Base-by-base conservation (phyloP, 2,797 vertebrate genomes). In the Sarcophilus harrisii region DNA sequence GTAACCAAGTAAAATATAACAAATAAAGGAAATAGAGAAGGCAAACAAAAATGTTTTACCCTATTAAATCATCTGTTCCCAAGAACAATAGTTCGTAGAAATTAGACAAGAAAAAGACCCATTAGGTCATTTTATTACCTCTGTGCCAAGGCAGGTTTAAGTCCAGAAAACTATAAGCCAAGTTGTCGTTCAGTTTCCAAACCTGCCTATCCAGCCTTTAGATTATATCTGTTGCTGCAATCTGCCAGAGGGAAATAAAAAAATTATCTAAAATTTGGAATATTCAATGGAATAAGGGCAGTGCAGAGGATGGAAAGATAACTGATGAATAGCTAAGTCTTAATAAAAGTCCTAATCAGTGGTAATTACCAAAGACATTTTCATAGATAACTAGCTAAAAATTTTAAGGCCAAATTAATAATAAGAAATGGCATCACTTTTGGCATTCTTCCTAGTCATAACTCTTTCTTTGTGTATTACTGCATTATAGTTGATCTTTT, bases 41-140 rank as follows among this genome's bases (percentile, higher is more conserved):
- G 92, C 93, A 98, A 97, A 97, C 55, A 94, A 92, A 96, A 96
- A 95, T 93, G 92, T 96, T 92, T 95, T 95, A 95, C 97, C 81
- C 81, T 94, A 58, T 93, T 97, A 95, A 97, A 95, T 97, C 97
- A 97, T 91, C 62, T 94, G 90, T 97, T 98, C 97, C 97, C 96
- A 91, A 97, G 98, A 97, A 96, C 96, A 98, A 97, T 94, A 94
- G 96, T 97, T 97, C 97, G 97, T 93, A 97, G 96, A 98, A 97
- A 97, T 5, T 54, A 81, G 95, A 98, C 95, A 92, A 89, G 95
- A 95, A 97, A 98, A 97, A 97, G 94, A 91, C 95, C 96, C 97
- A 94, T 98, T 98, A 98, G 94, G 89, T 98, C 96, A 98, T 97
- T 62, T 96, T 93, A 94, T 92, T 92, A 0, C 90, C 90, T 89